Base-by-base conservation (phyloP, 2,888 invertebrate genomes). In the Acanthococcus lagerstroemiae region DNA sequence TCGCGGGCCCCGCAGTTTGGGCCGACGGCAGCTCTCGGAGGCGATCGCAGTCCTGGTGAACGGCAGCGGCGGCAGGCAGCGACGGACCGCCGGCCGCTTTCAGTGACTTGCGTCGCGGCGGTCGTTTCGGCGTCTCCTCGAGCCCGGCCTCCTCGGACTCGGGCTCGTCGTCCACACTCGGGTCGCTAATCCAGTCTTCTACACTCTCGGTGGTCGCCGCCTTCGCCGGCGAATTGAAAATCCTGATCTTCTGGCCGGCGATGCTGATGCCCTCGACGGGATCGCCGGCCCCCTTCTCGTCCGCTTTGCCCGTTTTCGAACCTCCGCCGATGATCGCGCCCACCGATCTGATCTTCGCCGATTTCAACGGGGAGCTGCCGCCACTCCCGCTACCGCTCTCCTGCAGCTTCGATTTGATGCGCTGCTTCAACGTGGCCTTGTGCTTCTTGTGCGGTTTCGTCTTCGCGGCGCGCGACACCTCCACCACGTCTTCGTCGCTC, bases 161-260 rank as follows among this genome's bases (percentile, higher is more conserved):
- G 19, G 66, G 55, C 19, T 70, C 69, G n/a, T 66, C 55, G 19
- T 73, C 74, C 12, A 72, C 73, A 67, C 25, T 68, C 68, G 25
- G 60, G 67, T n/a, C 68, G 46, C n/a, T 69, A 57, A 27, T 74
- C 74, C n/a, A 67, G 58, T n/a, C 55, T 9, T 67, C 68, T 4
- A 61, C 56, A 26, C 61, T 55, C 21, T 44, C 63, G 5, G n/a
- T 12, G 26, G 44, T 48, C 37, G 55, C 25, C 52, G 61, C 63
- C n/a, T n/a, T n/a, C 21, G 73, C 69, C 0, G 73, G 72, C 57
- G 37, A 44, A 57, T 66, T 84, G 70, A 84, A 80, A 45, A 84
- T 78, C 70, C 84, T 78, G 71, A 86, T 84, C 72, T 85, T 79
- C 74, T 86, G 86, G 7, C 86, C 87, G 9, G 84, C 82, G 67